Percentiles rank a stretch among this genome's conserved stretches.
phyloP scores from a whole-genome alignment of 2,113 vertebrate species.

The Phylloscopus trochiloides region DNA sequence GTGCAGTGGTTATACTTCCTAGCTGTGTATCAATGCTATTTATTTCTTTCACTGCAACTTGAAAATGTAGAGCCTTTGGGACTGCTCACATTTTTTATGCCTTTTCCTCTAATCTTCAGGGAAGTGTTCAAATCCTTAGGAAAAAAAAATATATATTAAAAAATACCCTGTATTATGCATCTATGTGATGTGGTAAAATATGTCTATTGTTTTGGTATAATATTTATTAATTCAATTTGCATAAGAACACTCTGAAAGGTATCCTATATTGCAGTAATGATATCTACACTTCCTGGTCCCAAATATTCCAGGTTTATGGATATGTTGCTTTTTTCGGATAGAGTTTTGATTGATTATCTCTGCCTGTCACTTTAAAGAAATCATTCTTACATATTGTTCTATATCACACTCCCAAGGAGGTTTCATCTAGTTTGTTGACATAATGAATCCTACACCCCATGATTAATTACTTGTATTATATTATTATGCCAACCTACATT shows the following conservation, averaged over 20 bases:
- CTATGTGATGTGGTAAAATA: not conserved
- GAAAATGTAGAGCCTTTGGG: not conserved
- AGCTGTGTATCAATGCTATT: not conserved
- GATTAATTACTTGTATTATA: slow-evolving; percentile 58
- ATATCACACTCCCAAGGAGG: slow-evolving; percentile 42
- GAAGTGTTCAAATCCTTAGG: not conserved
- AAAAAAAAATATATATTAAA: not conserved
- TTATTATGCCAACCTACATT: slow-evolving; percentile 44
- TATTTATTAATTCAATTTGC: not conserved
- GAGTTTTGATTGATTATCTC: slow-evolving; percentile 48
- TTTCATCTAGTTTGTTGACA: slow-evolving; percentile 65
- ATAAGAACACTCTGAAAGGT: not conserved
- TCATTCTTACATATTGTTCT: slow-evolving; percentile 53
- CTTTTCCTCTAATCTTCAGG: not conserved
- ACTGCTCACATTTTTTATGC: not conserved
- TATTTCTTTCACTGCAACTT: not conserved
- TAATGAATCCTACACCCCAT: slow-evolving; percentile 45
- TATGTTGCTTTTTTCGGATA: not conserved
- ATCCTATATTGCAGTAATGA: not conserved
- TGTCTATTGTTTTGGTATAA: not conserved
- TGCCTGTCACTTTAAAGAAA: slow-evolving; percentile 51
- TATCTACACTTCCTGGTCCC: not conserved
- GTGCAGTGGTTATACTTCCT: not conserved
- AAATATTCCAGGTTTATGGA: not conserved
- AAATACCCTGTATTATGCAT: not conserved